phyloP scores from a whole-genome alignment of 2,888 invertebrate species.

The Thera britannica region DNA sequence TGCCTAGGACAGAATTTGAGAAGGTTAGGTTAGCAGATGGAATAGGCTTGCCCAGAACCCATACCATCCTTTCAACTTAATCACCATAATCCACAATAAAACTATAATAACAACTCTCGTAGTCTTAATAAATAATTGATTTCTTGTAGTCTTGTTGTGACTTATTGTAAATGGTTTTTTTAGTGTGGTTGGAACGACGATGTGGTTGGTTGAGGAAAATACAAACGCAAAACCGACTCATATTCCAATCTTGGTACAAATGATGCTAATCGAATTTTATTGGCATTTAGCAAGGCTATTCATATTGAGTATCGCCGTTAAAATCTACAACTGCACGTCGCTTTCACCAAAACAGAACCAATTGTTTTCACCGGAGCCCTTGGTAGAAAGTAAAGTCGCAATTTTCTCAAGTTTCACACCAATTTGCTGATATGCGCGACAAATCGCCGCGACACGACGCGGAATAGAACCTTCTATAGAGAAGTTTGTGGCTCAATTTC shows the following conservation, averaged over 20 bases:
- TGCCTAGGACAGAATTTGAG: too few relatives aligned
- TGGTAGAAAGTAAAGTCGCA: slow-evolving; percentile 47
- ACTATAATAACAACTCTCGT: too few relatives aligned
- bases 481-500: too few relatives aligned
- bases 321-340: slow-evolving; percentile 24
- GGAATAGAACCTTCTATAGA: neutral
- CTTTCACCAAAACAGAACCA: slow-evolving; percentile 64
- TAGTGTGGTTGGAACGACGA: too few relatives aligned
- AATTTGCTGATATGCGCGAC: slow-evolving; percentile 59
- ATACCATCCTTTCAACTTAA: too few relatives aligned
- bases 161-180: too few relatives aligned
- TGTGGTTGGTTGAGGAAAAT: too few relatives aligned
- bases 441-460: slow-evolving; percentile 49
- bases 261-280: slow-evolving; percentile 18
- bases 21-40: too few relatives aligned
- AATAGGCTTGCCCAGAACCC: too few relatives aligned
- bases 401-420: slow-evolving; percentile 64
- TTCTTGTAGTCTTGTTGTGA: too few relatives aligned
- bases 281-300: slow-evolving; percentile 21
- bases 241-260: neutral
- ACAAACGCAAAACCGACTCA: neutral
- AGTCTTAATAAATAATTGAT: too few relatives aligned
- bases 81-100: too few relatives aligned
- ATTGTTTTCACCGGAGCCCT: slow-evolving; percentile 58
- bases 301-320: slow-evolving; percentile 36